A percentile compares a stretch with the other conserved stretches of the same genome.
Evolutionary conservation across 2,113 vertebrate species (phyloP).

Genomic region (Brachypteracias leptosomus): DNA sequence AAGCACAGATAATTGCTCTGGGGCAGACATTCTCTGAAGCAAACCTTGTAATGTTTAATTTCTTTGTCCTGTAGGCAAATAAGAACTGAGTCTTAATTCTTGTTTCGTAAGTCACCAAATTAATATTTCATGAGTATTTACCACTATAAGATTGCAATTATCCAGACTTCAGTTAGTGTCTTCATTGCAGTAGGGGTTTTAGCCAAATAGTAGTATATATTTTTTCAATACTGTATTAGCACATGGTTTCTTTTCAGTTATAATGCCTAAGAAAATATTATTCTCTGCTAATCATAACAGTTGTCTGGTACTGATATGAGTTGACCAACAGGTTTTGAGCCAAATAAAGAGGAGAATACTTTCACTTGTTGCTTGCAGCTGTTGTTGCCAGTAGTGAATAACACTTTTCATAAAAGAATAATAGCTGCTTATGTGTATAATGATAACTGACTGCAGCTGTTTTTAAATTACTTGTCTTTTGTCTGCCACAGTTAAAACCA

Average conservation of each 20-base stretch:
- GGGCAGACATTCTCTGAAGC: constrained; percentile 15
- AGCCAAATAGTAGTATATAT: not conserved
- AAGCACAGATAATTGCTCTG: constrained; percentile 44
- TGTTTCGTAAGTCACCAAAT: not conserved
- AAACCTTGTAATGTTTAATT: constrained; percentile 16
- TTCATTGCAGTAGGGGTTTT: not conserved
- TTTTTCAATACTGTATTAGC: not conserved
- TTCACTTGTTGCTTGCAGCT: not conserved
- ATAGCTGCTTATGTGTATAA: not conserved
- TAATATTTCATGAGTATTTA: not conserved
- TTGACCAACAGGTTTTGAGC: not conserved
- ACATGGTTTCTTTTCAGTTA: not conserved
- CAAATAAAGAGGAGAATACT: not conserved
- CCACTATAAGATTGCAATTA: not conserved
- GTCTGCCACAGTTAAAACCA: not conserved
- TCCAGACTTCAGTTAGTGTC: not conserved
- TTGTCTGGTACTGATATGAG: not conserved
- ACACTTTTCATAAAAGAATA: not conserved
- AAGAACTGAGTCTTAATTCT: not conserved
- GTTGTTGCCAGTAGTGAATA: not conserved
- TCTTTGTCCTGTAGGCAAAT: not conserved
- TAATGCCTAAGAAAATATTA: not conserved
- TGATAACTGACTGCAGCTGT: not conserved
- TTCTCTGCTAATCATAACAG: not conserved
- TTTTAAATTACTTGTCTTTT: constrained; percentile 19